Conservation (phyloP, 2,113 vertebrate genomes). For the Acrocephalus kingi region DNA sequence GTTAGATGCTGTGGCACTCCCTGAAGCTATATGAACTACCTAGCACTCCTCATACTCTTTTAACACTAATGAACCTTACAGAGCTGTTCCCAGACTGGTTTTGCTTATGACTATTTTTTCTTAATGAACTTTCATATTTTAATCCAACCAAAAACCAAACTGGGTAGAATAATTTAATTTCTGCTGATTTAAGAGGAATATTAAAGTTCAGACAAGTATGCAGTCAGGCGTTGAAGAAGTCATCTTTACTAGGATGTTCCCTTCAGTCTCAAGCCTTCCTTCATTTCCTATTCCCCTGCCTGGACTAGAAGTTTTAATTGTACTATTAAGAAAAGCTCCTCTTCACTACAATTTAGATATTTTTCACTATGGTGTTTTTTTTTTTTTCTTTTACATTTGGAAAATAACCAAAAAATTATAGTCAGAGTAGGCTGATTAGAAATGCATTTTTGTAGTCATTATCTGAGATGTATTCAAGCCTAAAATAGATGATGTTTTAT, state of each 20-base stretch:
- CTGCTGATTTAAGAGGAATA: neutral
- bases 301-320: neutral
- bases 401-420: neutral
- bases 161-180: neutral
- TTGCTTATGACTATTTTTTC: neutral
- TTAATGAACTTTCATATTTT: neutral
- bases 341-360: neutral
- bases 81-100: neutral
- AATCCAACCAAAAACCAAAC: neutral
- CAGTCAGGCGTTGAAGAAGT: accelerated
- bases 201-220: neutral
- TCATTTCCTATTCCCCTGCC: neutral
- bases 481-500: neutral
- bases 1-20: neutral
- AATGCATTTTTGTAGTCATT: neutral
- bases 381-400: neutral
- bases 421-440: neutral
- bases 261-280: neutral
- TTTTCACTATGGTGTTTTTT: neutral
- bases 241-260: neutral
- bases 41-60: neutral
- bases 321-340: neutral
- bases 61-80: neutral
- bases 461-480: neutral
- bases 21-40: neutral